phyloP scores from a whole-genome alignment of 2,113 vertebrate species.

The Dicentrarchus labrax region DNA sequence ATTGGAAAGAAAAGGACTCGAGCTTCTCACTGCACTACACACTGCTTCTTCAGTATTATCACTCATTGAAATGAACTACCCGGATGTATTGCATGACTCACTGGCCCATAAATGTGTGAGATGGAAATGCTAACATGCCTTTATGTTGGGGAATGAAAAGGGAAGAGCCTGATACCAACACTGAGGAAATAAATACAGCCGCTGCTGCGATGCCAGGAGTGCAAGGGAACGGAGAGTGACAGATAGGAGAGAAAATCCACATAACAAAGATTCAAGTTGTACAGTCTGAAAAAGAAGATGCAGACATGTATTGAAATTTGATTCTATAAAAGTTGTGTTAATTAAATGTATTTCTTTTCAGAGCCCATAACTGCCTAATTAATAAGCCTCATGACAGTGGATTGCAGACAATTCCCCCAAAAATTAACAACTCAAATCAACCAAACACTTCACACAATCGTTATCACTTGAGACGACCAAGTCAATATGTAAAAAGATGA shows the following conservation, averaged over 20 bases:
- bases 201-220: not conserved
- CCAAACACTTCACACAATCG: not conserved
- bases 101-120: conserved; percentile 15
- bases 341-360: not conserved
- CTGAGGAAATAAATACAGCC: conserved; percentile 8
- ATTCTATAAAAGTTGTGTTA: not conserved
- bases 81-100: conserved; percentile 33
- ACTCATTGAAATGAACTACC: conserved; percentile 6
- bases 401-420: not conserved
- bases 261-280: conserved; percentile 1
- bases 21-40: not conserved
- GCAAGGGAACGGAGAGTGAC: not conserved
- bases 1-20: not conserved
- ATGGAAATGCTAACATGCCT: conserved; percentile 28
- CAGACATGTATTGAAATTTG: not conserved
- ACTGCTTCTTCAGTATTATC: conserved; percentile 8
- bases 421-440: not conserved
- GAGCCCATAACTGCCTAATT: not conserved
- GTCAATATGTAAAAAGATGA: not conserved
- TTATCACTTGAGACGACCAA: not conserved
- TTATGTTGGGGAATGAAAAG: conserved; percentile 17
- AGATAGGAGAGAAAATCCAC: conserved; percentile 11
- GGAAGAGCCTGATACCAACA: not conserved
- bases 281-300: not conserved
- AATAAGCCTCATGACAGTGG: not conserved